A percentile compares a stretch with the other conserved stretches of the same genome.
Conservation (phyloP, 2,113 vertebrate species). For the Dasyornis broadbenti region DNA sequence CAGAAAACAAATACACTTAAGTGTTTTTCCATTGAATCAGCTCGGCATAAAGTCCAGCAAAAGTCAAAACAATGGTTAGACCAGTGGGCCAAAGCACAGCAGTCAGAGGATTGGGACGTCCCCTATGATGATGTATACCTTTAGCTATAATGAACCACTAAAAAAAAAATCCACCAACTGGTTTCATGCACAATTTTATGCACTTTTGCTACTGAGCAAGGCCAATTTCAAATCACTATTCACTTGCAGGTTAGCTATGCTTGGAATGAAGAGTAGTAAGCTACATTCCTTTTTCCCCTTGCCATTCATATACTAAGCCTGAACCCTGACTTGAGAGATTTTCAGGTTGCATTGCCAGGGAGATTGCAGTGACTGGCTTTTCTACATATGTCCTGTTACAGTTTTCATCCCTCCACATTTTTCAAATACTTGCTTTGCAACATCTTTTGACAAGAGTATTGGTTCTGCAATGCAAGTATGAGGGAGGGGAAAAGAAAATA, state of each 20-base stretch:
- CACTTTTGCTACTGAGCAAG: not conserved
- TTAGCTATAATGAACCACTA: not conserved
- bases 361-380: not conserved
- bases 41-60: not conserved
- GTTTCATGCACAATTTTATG: not conserved
- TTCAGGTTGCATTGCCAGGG: not conserved
- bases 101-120: not conserved
- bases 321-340: not conserved
- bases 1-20: not conserved
- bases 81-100: not conserved
- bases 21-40: not conserved
- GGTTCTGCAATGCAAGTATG: not conserved
- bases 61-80: not conserved
- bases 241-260: not conserved
- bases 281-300: not conserved
- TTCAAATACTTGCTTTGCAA: not conserved
- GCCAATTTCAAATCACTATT: not conserved
- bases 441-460: not conserved
- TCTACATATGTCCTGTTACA: not conserved
- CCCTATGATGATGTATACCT: not conserved
- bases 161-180: accelerated
- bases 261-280: not conserved
- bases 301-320: not conserved
- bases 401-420: not conserved
- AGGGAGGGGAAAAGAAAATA: not conserved